A percentile compares a stretch with the other conserved stretches of the same genome.
phyloP scores from a whole-genome alignment of 2,797 vertebrate genomes.

The Gephyroberyx darwinii region DNA sequence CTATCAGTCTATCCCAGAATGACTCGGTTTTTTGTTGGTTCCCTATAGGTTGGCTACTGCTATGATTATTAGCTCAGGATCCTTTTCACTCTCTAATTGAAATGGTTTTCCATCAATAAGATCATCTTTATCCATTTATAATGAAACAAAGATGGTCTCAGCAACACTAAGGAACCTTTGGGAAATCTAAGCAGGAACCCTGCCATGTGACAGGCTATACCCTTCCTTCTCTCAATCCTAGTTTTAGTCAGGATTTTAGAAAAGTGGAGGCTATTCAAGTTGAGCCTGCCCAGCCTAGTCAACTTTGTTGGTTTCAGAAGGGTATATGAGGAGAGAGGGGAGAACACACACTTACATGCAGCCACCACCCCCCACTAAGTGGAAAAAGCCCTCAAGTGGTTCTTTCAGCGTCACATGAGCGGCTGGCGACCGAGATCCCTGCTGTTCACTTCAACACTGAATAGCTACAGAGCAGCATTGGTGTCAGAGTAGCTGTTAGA shows the following conservation, averaged over 20 bases:
- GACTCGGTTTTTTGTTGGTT: too few species aligned
- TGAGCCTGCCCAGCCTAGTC: constrained; percentile 29
- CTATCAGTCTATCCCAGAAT: too few species aligned
- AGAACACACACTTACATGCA: constrained; percentile 35
- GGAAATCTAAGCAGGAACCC: background rate
- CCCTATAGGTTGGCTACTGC: too few species aligned
- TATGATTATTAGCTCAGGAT: too few species aligned
- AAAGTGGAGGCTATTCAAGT: constrained; percentile 6
- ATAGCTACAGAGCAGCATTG: constrained; percentile 44
- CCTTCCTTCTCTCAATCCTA: background rate
- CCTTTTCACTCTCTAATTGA: background rate
- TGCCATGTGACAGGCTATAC: background rate
- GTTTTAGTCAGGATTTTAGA: constrained; percentile 9
- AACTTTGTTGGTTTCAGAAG: constrained; percentile 39
- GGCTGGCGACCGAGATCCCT: constrained; percentile 45
- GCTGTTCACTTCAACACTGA: constrained; percentile 50
- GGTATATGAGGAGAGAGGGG: constrained; percentile 25
- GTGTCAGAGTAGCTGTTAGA: constrained; percentile 40
- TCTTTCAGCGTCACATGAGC: constrained; percentile 33
- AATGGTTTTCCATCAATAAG: background rate
- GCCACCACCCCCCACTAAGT: constrained; percentile 36
- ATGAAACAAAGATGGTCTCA: background rate
- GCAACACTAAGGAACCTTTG: background rate
- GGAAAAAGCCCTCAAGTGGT: constrained; percentile 63
- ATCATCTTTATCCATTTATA: background rate